Evolutionary conservation across 2,888 invertebrate genomes (phyloP).

Genomic region (Furcula furcula): DNA sequence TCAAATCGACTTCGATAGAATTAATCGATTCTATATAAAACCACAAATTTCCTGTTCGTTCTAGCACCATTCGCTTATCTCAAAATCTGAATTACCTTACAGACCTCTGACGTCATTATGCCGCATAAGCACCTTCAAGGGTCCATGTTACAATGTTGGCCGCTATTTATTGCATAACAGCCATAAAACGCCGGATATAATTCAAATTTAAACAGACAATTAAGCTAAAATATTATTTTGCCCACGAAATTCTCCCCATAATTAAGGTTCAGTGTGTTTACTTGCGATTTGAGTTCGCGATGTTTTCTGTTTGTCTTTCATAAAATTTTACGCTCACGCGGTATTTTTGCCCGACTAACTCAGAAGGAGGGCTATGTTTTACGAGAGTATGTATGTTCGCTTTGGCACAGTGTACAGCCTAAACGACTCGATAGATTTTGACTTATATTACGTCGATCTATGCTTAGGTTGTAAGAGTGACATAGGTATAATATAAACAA

Average conservation of each 20-base stretch:
- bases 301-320: conserved; percentile 2
- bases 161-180: conserved; percentile 35
- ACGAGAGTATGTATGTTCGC: too few species aligned
- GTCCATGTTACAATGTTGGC: conserved; percentile 31
- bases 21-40: too few species aligned
- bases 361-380: too few species aligned
- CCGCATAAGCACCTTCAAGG: conserved; percentile 14
- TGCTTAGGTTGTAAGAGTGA: too few species aligned
- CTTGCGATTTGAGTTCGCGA: conserved; percentile 13
- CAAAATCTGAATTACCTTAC: conserved; percentile 6
- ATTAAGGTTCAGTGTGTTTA: conserved; percentile 22
- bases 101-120: conserved; percentile 16
- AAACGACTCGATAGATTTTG: too few species aligned
- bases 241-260: conserved; percentile 24
- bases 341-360: too few species aligned
- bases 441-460: too few species aligned
- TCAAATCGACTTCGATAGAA: too few species aligned
- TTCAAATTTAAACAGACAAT: conserved; percentile 46
- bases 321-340: background rate
- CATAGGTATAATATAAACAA: too few species aligned
- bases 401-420: too few species aligned
- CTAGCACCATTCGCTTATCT: too few species aligned
- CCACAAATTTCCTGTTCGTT: too few species aligned
- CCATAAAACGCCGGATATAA: conserved; percentile 35
- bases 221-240: conserved; percentile 40